Evolutionary conservation across 1,140 invertebrate genomes (phyloP).

Genomic region (Helicorthomorpha holstii): DNA sequence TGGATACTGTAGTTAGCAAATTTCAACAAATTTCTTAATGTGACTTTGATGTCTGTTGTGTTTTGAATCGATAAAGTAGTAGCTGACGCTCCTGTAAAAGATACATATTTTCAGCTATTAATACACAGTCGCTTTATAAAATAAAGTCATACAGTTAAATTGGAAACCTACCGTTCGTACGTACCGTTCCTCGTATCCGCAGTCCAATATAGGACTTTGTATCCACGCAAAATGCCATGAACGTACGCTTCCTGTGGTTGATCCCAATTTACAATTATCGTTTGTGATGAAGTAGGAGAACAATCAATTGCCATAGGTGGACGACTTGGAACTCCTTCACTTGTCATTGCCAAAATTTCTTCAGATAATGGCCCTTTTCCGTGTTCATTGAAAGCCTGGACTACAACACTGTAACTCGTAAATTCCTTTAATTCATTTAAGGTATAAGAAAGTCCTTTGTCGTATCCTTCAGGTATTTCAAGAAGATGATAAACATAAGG

Average conservation of each 20-base stretch:
- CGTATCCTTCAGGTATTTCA: conserved; percentile 28
- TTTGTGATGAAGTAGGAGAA: conserved; percentile 78
- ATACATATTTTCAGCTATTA: too few species aligned
- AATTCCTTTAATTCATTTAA: conserved; percentile 51
- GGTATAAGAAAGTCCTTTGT: conserved; percentile 1
- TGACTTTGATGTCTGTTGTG: too few species aligned
- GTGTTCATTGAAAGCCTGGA: conserved; percentile 88
- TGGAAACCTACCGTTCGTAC: too few species aligned
- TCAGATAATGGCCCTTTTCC: conserved; percentile 78
- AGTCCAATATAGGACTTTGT: conserved; percentile 88
- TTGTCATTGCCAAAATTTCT: conserved; percentile 74
- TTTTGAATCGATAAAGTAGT: too few species aligned
- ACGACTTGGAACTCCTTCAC: conserved; percentile 46
- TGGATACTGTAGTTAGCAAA: conserved; percentile 96
- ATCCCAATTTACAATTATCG: conserved; percentile 81
- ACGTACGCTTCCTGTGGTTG: conserved; percentile 73
- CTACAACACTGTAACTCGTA: conserved; percentile 84
- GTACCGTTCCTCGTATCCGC: conserved; percentile 17
- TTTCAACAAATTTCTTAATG: conserved; percentile 53
- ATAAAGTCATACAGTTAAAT: too few species aligned
- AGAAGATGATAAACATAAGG: conserved; percentile 81
- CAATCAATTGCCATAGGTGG: conserved; percentile 66
- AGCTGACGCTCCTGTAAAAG: too few species aligned
- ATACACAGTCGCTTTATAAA: too few species aligned
- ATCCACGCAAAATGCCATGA: conserved; percentile 88